phyloP scores from a whole-genome alignment of 1,140 invertebrate genomes.

The Drosophila asahinai region DNA sequence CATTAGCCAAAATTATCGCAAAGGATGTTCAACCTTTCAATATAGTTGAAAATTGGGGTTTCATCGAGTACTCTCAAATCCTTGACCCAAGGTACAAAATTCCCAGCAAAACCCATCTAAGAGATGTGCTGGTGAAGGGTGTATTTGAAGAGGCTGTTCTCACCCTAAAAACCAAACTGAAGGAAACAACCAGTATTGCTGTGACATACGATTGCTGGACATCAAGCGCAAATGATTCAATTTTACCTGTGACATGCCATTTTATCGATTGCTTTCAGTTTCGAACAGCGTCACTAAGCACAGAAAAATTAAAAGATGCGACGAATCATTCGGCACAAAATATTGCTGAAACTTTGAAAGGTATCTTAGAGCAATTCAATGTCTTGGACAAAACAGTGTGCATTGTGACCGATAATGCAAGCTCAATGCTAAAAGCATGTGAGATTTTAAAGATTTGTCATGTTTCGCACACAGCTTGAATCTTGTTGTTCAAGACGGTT shows the following conservation, averaged over 20 bases:
- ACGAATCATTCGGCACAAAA: too few relatives aligned
- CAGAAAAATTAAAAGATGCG: conserved; percentile 2
- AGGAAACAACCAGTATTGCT: conserved; percentile 4
- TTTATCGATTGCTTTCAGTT: conserved; percentile 18
- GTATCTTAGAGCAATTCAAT: too few relatives aligned
- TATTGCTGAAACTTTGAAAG: neutral
- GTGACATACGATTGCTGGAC: conserved; percentile 19
- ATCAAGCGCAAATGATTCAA: conserved; percentile 17
- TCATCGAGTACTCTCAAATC: conserved; percentile 15
- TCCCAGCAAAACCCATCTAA: conserved; percentile 27
- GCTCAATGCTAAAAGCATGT: too few relatives aligned
- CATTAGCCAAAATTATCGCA: conserved; percentile 23
- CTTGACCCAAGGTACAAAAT: conserved; percentile 31
- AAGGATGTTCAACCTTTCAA: conserved; percentile 19
- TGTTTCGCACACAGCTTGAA: conserved; percentile 25
- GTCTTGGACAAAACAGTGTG: conserved; percentile 1
- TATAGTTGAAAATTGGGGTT: conserved; percentile 3
- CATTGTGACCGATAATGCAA: too few relatives aligned
- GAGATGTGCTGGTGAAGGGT: conserved; percentile 14
- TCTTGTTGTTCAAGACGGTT: conserved; percentile 21
- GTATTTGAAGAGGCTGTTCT: conserved; percentile 1
- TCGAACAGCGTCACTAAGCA: conserved; percentile 7
- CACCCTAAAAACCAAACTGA: neutral
- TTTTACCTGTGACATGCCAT: conserved; percentile 15
- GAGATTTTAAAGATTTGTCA: neutral